Evolutionary conservation across 2,888 invertebrate genomes (phyloP), one percentile per base, ranked within the genome.

Genomic region (Fragum fragum): DNA sequence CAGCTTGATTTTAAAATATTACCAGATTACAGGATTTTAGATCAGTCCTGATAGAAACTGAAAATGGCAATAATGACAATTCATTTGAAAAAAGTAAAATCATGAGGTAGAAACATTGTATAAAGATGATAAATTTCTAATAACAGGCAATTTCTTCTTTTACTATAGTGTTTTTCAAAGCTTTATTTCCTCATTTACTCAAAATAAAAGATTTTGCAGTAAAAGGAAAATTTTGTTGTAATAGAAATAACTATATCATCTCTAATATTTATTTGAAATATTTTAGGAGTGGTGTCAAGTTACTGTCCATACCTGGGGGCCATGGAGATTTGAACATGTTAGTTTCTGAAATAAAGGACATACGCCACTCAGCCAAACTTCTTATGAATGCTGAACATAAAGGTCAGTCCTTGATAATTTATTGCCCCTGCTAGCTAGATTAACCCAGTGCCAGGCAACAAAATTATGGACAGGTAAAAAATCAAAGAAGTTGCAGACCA

Each of bases 281-380:
- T 79, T 92, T 59, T 88, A 95, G 95, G 92, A 95, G 95, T 87
- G 94, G 95, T 73, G 94, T 95, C n/a, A 92, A 94, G 76, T 87
- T 95, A 85, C 91, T 94, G 85, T 94, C 95, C 0, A 88, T 95
- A 61, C 93, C 94, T 70, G 94, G 94, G 81, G 95, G 95, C 0
- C 95, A 95, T 88, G 90, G 93, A 70, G 95, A 95, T 85, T 92
- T 95, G 23, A 95, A 95, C 86, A 93, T 95, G 87, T 93, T 95
- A 21, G 94, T 95, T 75, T 95, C 95, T 1, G 95, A 95, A 88
- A 91, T 95, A 61, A 95, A 95, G 89, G 95, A 95, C 86, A 93
- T 95, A 72, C 90, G 95, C 55, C 93, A 94, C 74, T 93, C 94
- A 23, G 94, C 94, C 36, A 95, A 95, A 89, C 93, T 93, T 29